phyloP scores from a whole-genome alignment of 1,140 invertebrate species.

The Ctenoplectra terminalis region DNA sequence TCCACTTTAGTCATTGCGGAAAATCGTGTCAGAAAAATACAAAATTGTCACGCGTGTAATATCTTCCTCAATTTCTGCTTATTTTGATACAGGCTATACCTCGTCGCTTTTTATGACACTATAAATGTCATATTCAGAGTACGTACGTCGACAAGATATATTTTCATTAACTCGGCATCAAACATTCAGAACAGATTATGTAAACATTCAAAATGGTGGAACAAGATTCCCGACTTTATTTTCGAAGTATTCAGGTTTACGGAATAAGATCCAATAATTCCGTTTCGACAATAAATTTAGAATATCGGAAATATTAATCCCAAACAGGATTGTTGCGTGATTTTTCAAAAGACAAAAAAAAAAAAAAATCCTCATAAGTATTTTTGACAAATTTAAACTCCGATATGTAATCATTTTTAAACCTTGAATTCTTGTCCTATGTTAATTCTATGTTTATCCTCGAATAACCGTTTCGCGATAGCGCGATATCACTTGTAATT shows the following conservation, averaged over 20 bases:
- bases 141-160: not conserved
- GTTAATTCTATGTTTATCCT: no score
- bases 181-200: not conserved
- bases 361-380: not conserved
- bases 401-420: not conserved
- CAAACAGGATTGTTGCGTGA: not conserved
- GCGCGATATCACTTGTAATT: not conserved
- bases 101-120: not conserved
- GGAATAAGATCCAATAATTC: not conserved
- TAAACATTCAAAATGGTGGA: not conserved
- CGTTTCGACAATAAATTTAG: not conserved
- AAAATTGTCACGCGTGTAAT: not conserved
- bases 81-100: not conserved
- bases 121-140: not conserved
- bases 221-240: not conserved
- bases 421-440: not conserved
- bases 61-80: not conserved
- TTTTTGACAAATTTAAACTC: not conserved
- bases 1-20: not conserved
- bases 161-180: not conserved
- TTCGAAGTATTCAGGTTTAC: not conserved
- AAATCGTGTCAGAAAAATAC: not conserved
- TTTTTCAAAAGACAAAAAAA: not conserved
- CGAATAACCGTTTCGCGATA: no score
- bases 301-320: not conserved